Conservation (phyloP, 2,797 vertebrate genomes). For the Pyrocephalus nanus region DNA sequence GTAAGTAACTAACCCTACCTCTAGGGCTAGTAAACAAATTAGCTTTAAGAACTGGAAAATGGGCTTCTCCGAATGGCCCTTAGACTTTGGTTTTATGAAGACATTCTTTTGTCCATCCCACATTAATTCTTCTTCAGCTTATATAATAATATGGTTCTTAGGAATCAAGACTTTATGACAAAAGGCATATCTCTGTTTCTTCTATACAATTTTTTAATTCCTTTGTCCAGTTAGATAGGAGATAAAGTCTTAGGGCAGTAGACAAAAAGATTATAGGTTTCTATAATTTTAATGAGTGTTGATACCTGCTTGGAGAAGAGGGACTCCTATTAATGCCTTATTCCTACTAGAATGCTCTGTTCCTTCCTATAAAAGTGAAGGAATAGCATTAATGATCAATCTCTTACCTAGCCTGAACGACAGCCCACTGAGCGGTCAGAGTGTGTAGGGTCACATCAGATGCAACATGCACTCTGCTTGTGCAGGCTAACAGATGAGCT, state of each 20-base stretch:
- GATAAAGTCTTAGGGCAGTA: background rate
- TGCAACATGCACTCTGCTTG: background rate
- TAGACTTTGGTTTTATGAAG: background rate
- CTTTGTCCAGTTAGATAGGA: background rate
- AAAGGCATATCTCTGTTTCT: background rate
- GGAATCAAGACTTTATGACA: background rate
- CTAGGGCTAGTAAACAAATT: conserved; percentile 22
- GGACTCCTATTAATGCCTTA: background rate
- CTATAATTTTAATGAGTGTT: background rate
- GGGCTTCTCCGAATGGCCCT: background rate
- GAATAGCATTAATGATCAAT: background rate
- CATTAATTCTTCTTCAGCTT: background rate
- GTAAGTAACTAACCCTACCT: conserved; percentile 29
- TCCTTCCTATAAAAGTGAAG: background rate
- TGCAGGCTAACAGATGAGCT: background rate
- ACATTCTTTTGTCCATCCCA: background rate
- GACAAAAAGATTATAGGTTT: background rate
- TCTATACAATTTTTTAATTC: background rate
- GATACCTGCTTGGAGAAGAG: background rate
- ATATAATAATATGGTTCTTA: background rate
- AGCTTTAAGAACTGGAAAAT: background rate
- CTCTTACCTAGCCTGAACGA: background rate
- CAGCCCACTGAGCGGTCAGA: background rate
- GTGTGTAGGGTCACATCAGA: background rate
- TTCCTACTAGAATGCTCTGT: background rate